Conservation (phyloP, 1,140 invertebrate genomes). For the Hypsibius dujardini region DNA sequence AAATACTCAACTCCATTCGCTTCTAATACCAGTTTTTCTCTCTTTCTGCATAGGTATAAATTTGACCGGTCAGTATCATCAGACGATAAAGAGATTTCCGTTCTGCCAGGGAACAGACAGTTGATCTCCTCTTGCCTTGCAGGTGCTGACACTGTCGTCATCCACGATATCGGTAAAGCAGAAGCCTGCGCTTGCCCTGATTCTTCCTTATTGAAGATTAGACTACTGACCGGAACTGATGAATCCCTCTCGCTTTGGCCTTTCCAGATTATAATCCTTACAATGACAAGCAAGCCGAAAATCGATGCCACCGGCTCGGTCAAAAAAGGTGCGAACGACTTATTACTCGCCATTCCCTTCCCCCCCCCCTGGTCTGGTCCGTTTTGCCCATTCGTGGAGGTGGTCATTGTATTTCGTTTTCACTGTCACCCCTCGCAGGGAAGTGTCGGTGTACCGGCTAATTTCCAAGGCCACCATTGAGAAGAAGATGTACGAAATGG, state of each 20-base stretch:
- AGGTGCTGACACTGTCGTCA: constrained; percentile 41
- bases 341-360: too few relatives aligned
- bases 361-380: too few relatives aligned
- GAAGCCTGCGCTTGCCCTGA: too few relatives aligned
- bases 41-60: constrained; percentile 35
- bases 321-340: constrained; percentile 48
- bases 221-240: too few relatives aligned
- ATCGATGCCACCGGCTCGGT: constrained; percentile 82
- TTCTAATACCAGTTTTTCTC: neutral
- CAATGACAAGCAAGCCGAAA: constrained; percentile 93
- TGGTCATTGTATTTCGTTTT: constrained; percentile 1
- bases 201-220: too few relatives aligned
- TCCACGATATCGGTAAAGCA: constrained; percentile 38
- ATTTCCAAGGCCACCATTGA: constrained; percentile 73
- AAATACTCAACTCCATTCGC: neutral
- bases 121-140: too few relatives aligned
- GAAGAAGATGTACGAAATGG: constrained; percentile 71
- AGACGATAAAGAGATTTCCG: too few relatives aligned
- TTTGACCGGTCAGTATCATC: constrained; percentile 28
- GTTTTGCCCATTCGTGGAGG: too few relatives aligned
- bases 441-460: constrained; percentile 64
- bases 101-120: too few relatives aligned
- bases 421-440: constrained; percentile 36
- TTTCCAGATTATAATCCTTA: constrained; percentile 62
- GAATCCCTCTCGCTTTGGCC: too few relatives aligned